Conservation (phyloP, 2,797 vertebrate genomes). For the Etheostoma nigrum region DNA sequence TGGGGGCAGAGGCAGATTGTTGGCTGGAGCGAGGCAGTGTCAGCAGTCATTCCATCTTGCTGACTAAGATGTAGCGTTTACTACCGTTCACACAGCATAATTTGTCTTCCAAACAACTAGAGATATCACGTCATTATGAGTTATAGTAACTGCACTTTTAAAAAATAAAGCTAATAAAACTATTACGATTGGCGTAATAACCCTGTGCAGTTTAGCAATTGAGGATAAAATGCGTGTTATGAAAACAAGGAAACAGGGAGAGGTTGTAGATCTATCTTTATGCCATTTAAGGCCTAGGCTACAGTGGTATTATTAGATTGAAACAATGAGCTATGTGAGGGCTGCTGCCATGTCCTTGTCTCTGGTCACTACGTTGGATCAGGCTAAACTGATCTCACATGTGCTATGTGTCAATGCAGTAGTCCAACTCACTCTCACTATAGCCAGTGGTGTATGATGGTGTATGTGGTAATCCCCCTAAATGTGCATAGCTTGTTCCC, state of each 20-base stretch:
- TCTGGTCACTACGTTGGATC: constrained; percentile 49
- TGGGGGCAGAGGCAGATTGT: constrained; percentile 50
- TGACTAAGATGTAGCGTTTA: constrained; percentile 26
- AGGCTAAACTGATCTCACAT: constrained; percentile 60
- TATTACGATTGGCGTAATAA: not conserved
- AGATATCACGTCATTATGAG: not conserved
- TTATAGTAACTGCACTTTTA: not conserved
- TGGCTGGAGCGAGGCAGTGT: constrained; percentile 42
- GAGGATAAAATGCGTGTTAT: not conserved
- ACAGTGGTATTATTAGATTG: constrained; percentile 28
- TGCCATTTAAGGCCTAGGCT: constrained; percentile 21
- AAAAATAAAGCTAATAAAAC: not conserved
- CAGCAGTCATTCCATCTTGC: constrained; percentile 45
- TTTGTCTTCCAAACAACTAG: not conserved
- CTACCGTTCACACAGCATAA: not conserved
- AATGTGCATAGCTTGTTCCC: constrained; percentile 35
- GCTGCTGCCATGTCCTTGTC: constrained; percentile 51
- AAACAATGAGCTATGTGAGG: constrained; percentile 26
- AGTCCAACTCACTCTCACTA: constrained; percentile 56
- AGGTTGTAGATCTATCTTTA: constrained; percentile 2
- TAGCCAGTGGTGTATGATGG: constrained; percentile 43
- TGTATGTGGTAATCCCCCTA: constrained; percentile 31
- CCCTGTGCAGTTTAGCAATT: constrained; percentile 1
- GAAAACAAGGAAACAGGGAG: not conserved
- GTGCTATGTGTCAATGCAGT: constrained; percentile 66